Percentiles rank a stretch among this genome's conserved stretches.
phyloP scores from a whole-genome alignment of 2,113 vertebrate genomes.

The Emydocephalus ijimae region DNA sequence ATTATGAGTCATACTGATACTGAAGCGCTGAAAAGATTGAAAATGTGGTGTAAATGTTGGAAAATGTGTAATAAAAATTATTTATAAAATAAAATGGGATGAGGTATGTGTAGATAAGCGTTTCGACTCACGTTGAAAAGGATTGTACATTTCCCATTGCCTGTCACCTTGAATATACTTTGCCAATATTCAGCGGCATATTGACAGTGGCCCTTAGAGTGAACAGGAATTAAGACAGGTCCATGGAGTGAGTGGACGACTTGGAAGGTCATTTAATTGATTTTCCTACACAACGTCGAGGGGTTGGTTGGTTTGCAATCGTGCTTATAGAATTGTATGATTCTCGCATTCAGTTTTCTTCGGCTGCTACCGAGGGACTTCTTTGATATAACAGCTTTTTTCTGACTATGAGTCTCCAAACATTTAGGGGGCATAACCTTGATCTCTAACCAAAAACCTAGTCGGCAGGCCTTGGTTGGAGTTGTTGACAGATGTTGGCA shows the following conservation, averaged over 20 bases:
- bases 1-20: too few species aligned
- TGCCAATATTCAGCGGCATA: too few species aligned
- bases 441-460: neutral
- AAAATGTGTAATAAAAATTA: too few species aligned
- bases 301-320: neutral
- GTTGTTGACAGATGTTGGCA: neutral
- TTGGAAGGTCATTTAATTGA: neutral
- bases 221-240: neutral
- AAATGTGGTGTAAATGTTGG: too few species aligned
- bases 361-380: neutral
- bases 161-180: too few species aligned
- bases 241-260: neutral
- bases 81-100: too few species aligned
- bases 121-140: too few species aligned
- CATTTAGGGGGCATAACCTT: neutral
- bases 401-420: neutral
- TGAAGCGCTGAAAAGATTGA: too few species aligned
- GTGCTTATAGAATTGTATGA: neutral
- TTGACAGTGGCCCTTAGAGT: neutral
- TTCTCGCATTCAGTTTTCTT: neutral
- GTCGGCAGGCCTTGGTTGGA: neutral
- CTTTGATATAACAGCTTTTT: neutral
- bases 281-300: neutral
- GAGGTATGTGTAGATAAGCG: too few species aligned
- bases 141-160: too few species aligned